These are phyloP conservation scores for Ophion ventricosus DNA, from an alignment of 2,888 invertebrate genomes.

Conservation along the genomic window DNA sequence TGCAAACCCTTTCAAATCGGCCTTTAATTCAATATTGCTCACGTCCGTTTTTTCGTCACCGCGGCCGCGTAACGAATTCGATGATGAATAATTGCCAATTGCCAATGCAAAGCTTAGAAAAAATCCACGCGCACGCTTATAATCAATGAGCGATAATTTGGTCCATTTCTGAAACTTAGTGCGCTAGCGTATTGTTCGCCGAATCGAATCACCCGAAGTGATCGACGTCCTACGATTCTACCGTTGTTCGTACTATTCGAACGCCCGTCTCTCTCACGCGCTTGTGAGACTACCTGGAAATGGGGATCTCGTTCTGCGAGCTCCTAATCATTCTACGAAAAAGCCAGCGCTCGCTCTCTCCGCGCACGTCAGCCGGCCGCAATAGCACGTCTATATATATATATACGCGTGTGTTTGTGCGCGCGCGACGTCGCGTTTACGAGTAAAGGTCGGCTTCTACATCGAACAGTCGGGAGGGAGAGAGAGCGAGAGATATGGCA, in stretches of 20 bases:
- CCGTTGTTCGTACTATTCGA: background rate
- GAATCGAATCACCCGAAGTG: background rate
- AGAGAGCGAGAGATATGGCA: background rate
- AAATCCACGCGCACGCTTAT: background rate
- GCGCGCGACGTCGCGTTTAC: slow-evolving; percentile 4
- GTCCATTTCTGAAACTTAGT: background rate
- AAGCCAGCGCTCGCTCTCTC: slow-evolving; percentile 11
- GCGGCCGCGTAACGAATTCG: no score
- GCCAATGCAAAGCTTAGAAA: background rate
- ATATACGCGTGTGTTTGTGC: no score
- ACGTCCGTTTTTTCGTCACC: no score
- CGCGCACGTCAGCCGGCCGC: background rate
- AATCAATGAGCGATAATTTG: background rate
- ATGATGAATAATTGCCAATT: no score
- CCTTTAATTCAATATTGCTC: no score
- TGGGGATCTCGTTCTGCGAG: slow-evolving; percentile 70
- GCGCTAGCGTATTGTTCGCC: background rate
- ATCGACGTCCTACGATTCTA: background rate
- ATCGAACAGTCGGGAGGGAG: slow-evolving; percentile 8
- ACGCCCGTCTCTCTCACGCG: background rate
- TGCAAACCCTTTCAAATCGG: no score
- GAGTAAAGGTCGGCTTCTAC: slow-evolving; percentile 42
- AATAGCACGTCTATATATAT: slow-evolving; percentile 8
- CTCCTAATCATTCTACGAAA: slow-evolving; percentile 67
- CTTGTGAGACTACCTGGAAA: slow-evolving; percentile 70